Evolutionary conservation across 2,113 vertebrate species (phyloP).

Genomic region (Heliornis fulica): DNA sequence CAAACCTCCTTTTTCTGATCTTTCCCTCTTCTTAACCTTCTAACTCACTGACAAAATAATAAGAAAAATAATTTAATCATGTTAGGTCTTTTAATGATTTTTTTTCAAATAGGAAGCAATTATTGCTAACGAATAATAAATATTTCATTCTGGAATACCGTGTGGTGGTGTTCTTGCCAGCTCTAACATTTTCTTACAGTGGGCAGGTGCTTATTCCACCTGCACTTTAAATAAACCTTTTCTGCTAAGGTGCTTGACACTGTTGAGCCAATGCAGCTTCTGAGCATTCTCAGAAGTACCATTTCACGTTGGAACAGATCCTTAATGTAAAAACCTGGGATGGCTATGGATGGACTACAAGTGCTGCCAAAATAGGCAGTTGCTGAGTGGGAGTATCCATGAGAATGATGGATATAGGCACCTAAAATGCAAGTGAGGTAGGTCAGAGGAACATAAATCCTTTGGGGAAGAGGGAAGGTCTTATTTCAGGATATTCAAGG

Average conservation of each 20-base stretch:
- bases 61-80: neutral
- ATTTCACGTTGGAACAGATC: neutral
- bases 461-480: neutral
- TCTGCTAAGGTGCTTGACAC: neutral
- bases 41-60: neutral
- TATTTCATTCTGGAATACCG: neutral
- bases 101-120: neutral
- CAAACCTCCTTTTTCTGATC: neutral
- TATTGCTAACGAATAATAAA: neutral
- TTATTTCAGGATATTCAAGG: conserved; percentile 31
- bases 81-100: rapidly evolving
- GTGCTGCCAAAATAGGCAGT: conserved; percentile 52
- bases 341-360: neutral
- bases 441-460: neutral
- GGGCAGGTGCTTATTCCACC: conserved; percentile 51
- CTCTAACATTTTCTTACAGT: neutral
- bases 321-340: conserved; percentile 50
- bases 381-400: conserved; percentile 60
- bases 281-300: conserved; percentile 9
- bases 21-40: neutral
- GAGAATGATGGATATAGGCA: conserved; percentile 25
- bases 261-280: neutral
- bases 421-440: conserved; percentile 18
- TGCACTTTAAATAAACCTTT: conserved; percentile 34
- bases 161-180: neutral